These are phyloP conservation scores for Cromileptes altivelis DNA, from an alignment of 2,113 vertebrate genomes.

Conservation along the genomic window DNA sequence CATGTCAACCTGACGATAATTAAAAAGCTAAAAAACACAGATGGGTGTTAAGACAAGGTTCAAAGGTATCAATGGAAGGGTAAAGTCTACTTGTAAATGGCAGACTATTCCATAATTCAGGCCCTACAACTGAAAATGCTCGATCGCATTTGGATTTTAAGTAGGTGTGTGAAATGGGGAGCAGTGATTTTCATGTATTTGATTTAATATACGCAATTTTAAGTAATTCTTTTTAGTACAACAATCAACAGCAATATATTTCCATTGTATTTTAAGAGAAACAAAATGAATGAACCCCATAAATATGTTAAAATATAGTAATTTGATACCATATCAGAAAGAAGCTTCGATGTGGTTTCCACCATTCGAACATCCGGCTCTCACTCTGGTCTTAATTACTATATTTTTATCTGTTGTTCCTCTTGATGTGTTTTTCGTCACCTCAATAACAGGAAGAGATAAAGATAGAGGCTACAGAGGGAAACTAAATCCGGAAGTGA, in stretches of 20 bases:
- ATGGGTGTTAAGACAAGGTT: too few relatives aligned
- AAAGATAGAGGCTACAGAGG: not conserved
- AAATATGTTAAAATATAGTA: not conserved
- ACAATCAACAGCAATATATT: not conserved
- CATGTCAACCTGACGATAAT: too few relatives aligned
- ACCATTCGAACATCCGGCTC: not conserved
- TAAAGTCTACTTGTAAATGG: too few relatives aligned
- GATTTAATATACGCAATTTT: not conserved
- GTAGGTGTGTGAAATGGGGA: not conserved
- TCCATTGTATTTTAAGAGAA: not conserved
- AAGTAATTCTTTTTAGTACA: not conserved
- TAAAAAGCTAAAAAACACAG: too few relatives aligned
- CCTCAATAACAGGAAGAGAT: slow-evolving; percentile 1
- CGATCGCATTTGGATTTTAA: too few relatives aligned
- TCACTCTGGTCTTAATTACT: not conserved
- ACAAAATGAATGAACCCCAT: not conserved
- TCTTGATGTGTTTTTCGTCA: slow-evolving; percentile 4
- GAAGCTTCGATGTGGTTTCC: not conserved
- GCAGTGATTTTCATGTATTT: too few relatives aligned
- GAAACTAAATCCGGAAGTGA: slow-evolving; percentile 2
- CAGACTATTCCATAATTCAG: too few relatives aligned
- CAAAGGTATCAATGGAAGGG: too few relatives aligned
- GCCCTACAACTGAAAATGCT: too few relatives aligned
- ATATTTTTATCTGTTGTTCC: not conserved
- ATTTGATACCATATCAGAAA: not conserved